A percentile compares a stretch with the other conserved stretches of the same genome.
Evolutionary conservation across 2,113 vertebrate species (phyloP).

Genomic region (Crocuta crocuta): DNA sequence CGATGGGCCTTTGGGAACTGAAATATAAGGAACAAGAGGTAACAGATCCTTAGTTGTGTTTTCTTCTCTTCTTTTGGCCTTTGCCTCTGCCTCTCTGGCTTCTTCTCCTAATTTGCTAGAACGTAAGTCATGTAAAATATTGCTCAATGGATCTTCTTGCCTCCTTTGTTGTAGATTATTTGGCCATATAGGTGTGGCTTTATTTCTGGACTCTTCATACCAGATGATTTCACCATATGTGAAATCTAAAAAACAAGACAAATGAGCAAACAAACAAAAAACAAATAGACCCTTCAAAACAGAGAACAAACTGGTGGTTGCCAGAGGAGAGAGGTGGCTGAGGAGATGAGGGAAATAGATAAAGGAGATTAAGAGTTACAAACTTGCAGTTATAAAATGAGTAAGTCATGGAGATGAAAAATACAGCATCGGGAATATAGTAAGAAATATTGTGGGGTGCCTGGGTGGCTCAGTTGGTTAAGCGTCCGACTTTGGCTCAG

Average conservation of each 20-base stretch:
- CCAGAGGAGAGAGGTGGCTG: not conserved
- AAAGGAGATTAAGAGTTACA: not conserved
- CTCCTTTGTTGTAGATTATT: not conserved
- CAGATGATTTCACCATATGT: not conserved
- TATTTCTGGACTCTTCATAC: not conserved
- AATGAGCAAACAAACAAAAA: not conserved
- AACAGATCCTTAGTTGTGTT: not conserved
- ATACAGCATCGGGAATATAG: not conserved
- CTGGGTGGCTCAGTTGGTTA: no score
- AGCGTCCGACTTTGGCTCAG: no score
- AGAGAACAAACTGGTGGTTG: not conserved
- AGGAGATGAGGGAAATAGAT: not conserved
- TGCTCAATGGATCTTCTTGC: not conserved
- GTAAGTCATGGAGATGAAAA: not conserved
- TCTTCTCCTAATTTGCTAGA: not conserved
- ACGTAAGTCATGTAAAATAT: not conserved
- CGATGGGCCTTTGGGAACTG: not conserved
- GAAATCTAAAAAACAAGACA: not conserved
- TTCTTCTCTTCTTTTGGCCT: not conserved
- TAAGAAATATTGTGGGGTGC: no score
- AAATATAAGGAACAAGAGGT: not conserved
- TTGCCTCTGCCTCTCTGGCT: not conserved
- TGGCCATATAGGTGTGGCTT: not conserved
- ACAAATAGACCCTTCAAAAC: not conserved
- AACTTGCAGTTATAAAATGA: not conserved